Conservation (phyloP, 2,888 invertebrate species). For the Eupithecia abbreviata region DNA sequence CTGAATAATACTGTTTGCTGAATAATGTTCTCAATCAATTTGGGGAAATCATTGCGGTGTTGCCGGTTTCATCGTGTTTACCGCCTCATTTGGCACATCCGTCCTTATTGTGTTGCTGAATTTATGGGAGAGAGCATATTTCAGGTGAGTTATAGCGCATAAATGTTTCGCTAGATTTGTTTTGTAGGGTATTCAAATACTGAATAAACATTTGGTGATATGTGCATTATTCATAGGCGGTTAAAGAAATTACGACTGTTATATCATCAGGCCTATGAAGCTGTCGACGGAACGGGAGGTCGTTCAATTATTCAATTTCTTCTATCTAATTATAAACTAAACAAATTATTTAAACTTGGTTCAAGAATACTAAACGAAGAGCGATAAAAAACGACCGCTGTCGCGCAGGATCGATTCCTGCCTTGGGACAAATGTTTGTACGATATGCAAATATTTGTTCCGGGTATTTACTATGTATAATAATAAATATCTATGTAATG, state of each 20-base stretch:
- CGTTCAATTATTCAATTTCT: not conserved
- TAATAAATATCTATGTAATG: too few species aligned
- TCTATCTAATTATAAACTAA: too few species aligned
- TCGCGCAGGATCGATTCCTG: too few species aligned
- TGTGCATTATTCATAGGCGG: not conserved
- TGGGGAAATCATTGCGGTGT: constrained; percentile 49
- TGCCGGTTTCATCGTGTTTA: constrained; percentile 50
- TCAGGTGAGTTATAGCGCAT: constrained; percentile 27
- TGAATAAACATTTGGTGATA: not conserved
- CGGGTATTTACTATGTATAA: too few species aligned
- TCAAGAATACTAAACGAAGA: too few species aligned
- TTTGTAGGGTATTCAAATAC: constrained; percentile 17
- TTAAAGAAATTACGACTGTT: not conserved
- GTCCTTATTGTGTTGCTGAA: constrained; percentile 48
- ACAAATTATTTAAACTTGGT: not conserved
- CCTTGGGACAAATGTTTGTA: too few species aligned
- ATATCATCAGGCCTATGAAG: not conserved
- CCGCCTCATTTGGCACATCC: constrained; percentile 55
- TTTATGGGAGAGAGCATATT: constrained; percentile 39
- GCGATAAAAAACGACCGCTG: too few species aligned
- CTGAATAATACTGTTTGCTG: constrained; percentile 40
- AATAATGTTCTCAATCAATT: constrained; percentile 51
- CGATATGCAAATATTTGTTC: too few species aligned
- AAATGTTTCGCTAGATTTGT: constrained; percentile 28
- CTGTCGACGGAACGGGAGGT: not conserved